Evolutionary conservation across 2,113 vertebrate species (phyloP).

Genomic region (Phocoena phocoena): DNA sequence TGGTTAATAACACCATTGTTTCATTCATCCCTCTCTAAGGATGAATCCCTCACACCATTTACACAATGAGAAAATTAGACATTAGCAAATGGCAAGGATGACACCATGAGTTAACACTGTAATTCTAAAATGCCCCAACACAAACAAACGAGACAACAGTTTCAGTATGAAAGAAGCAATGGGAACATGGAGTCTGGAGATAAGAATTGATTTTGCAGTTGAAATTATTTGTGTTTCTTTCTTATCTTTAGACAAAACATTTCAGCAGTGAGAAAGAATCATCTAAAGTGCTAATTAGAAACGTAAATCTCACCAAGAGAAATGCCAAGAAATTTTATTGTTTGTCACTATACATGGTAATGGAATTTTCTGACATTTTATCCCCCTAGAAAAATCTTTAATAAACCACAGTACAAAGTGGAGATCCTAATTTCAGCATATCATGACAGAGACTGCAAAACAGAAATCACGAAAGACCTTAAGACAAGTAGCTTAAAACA

Average conservation of each 20-base stretch:
- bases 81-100: slow-evolving; percentile 45
- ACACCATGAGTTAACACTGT: neutral
- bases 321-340: slow-evolving; percentile 61
- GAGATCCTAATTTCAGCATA: slow-evolving; percentile 62
- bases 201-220: slow-evolving; percentile 75
- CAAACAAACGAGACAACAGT: slow-evolving; percentile 16
- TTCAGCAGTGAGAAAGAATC: slow-evolving; percentile 45
- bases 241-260: slow-evolving; percentile 70
- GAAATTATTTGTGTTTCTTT: slow-evolving; percentile 66
- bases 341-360: slow-evolving; percentile 60
- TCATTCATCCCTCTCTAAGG: neutral
- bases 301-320: slow-evolving; percentile 59
- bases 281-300: slow-evolving; percentile 69
- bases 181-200: slow-evolving; percentile 50
- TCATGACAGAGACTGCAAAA: slow-evolving; percentile 19
- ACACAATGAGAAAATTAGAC: slow-evolving; percentile 60
- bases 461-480: slow-evolving; percentile 42
- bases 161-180: slow-evolving; percentile 46
- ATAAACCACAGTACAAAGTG: neutral
- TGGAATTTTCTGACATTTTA: slow-evolving; percentile 56
- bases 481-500: slow-evolving; percentile 23
- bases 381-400: slow-evolving; percentile 69
- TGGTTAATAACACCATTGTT: slow-evolving; percentile 32
- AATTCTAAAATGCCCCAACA: slow-evolving; percentile 53
- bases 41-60: neutral